A percentile compares a stretch with the other conserved stretches of the same genome.
phyloP scores from a whole-genome alignment of 2,113 vertebrate species.

The Tupaia tana region DNA sequence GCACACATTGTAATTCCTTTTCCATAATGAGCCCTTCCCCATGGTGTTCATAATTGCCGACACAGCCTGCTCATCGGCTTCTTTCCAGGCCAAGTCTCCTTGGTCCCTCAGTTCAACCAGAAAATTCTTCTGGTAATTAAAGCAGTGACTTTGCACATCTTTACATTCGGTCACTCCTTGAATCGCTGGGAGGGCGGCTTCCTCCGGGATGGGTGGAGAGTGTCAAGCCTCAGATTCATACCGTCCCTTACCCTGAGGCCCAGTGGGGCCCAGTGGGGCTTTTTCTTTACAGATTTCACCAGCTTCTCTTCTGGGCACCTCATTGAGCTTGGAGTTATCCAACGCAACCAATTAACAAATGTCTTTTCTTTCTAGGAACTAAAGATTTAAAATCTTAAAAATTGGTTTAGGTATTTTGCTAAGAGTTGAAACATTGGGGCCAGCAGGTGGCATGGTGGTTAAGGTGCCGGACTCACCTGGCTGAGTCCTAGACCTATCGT shows the following conservation, averaged over 20 bases:
- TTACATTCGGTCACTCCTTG: neutral
- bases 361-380: neutral
- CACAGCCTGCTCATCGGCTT: neutral
- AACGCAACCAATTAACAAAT: neutral
- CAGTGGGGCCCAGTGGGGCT: neutral
- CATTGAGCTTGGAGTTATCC: neutral
- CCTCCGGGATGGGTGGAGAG: neutral
- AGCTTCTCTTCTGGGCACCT: neutral
- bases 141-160: neutral
- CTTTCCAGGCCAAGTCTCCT: neutral
- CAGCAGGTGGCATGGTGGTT: no score
- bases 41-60: neutral
- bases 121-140: neutral
- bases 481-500: no score
- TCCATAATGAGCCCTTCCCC: neutral
- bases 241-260: neutral
- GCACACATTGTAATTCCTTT: neutral
- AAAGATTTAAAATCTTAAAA: constrained; percentile 4
- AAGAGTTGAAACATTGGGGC: neutral
- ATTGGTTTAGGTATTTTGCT: neutral
- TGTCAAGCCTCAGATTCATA: neutral
- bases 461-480: no score
- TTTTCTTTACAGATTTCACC: neutral
- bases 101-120: neutral
- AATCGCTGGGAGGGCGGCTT: neutral